Base-by-base conservation (phyloP, 23 tunicate species). In the Diplosoma virens region DNA sequence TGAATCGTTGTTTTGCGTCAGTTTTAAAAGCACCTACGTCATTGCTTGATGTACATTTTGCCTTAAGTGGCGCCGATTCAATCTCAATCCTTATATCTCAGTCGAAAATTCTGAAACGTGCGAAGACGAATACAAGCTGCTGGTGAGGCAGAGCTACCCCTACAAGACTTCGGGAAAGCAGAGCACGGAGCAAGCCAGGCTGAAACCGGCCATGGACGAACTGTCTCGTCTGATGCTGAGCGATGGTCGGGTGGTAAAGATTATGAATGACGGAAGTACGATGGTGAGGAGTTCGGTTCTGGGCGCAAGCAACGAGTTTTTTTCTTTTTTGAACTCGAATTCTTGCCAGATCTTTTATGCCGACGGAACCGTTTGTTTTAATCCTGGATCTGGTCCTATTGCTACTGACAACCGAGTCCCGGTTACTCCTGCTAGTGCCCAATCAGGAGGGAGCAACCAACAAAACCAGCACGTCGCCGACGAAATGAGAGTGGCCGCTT, bases 171-270 rank as follows among this genome's bases (percentile, higher is more conserved):
- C 66, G 5, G 96, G 96, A 9, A 70, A 73, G 33, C 96, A 89
- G 64, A 63, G 78, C 11, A 78, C 96, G 1, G 96, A 89, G 61
- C 71, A 79, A 41, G 60, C 77, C 2, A 68, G 96, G 21, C 33
- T 81, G 4, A 82, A 78, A 28, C 96, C 96, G 27, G 96, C 96
- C 28, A 89, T 89, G 96, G 88, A 89, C 20, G 96, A 89, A 66
- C 79, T 89, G 23, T 90, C 97, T n/a, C 47, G 97, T 37, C 37
- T 84, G 29, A 71, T 90, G 26, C 71, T 76, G 33, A 32, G 67
- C 25, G 82, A 84, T 47, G 97, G 97, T 33, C 84, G 91, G 7
- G 97, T 90, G 37, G 66, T 90, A 31, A 90, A 84, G 67, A 28
- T 90, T 18, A 83, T 90, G 97, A 84, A 74, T 47, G 97, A 90